phyloP scores from a whole-genome alignment of 2,888 invertebrate genomes.

The Congeria kusceri region DNA sequence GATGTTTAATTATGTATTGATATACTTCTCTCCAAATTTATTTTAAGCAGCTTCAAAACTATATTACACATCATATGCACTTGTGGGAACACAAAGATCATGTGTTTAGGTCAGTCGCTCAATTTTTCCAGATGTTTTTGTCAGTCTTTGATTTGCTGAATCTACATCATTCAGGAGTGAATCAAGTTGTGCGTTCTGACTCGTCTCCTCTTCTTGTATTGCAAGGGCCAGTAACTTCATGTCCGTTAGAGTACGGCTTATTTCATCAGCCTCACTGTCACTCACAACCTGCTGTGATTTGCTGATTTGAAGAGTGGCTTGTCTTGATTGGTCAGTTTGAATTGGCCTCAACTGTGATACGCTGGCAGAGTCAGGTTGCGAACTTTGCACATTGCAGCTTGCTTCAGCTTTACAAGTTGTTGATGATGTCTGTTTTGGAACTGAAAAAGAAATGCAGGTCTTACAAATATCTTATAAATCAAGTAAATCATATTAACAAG shows the following conservation, averaged over 20 bases:
- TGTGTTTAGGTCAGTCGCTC: constrained; percentile 37
- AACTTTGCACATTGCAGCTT: not conserved
- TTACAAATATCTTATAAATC: no score
- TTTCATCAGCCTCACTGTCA: constrained; percentile 70
- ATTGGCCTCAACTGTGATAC: not conserved
- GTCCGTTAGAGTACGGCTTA: constrained; percentile 65
- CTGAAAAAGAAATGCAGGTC: no score
- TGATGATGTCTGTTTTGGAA: no score
- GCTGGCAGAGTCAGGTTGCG: not conserved
- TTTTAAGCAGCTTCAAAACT: no score
- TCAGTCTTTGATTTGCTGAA: constrained; percentile 66
- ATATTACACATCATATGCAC: no score
- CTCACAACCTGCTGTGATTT: constrained; percentile 62
- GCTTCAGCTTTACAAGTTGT: not conserved
- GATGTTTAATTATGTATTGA: no score
- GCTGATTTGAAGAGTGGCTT: constrained; percentile 33
- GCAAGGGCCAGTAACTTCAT: constrained; percentile 73
- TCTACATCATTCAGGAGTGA: constrained; percentile 68
- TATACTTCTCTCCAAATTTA: no score
- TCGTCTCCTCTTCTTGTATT: constrained; percentile 65
- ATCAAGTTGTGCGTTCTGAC: constrained; percentile 70
- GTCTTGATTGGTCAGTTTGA: not conserved
- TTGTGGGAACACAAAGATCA: no score
- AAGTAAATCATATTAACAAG: no score
- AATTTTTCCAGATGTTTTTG: constrained; percentile 56